Evolutionary conservation across 2,888 invertebrate species (phyloP).

Genomic region (Zonitis immaculata): DNA sequence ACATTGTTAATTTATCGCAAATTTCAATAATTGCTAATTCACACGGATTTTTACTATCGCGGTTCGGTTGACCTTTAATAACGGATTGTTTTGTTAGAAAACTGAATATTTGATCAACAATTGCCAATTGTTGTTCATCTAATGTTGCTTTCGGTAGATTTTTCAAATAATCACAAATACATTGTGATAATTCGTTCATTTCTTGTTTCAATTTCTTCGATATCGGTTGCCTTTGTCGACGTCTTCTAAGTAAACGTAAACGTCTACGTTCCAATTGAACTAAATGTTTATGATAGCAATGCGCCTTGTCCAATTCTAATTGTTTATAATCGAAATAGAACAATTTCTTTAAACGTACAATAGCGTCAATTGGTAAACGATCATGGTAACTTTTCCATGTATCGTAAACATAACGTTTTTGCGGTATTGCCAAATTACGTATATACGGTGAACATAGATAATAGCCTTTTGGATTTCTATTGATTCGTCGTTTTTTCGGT

Average conservation of each 20-base stretch:
- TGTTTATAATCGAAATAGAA: constrained; percentile 37
- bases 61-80: constrained; percentile 25
- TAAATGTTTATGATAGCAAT: constrained; percentile 39
- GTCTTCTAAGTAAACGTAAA: too few species aligned
- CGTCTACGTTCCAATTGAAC: constrained; percentile 30
- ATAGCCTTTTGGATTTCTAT: constrained; percentile 17
- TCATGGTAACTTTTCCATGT: constrained; percentile 36
- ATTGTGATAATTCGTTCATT: constrained; percentile 22
- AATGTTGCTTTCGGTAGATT: constrained; percentile 32
- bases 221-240: constrained; percentile 9
- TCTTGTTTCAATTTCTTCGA: constrained; percentile 6
- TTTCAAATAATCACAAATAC: constrained; percentile 33
- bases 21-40: constrained; percentile 29
- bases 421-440: constrained; percentile 37
- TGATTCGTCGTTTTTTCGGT: not conserved
- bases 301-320: constrained; percentile 37
- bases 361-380: constrained; percentile 30
- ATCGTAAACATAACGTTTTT: constrained; percentile 32
- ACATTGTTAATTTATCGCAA: constrained; percentile 38
- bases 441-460: constrained; percentile 34
- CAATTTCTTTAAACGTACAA: constrained; percentile 36
- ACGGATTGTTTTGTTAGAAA: constrained; percentile 20
- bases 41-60: constrained; percentile 28
- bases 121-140: constrained; percentile 38
- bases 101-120: constrained; percentile 35